Evolutionary conservation across 2,797 vertebrate species (phyloP).

Genomic region (Ibycter americanus): DNA sequence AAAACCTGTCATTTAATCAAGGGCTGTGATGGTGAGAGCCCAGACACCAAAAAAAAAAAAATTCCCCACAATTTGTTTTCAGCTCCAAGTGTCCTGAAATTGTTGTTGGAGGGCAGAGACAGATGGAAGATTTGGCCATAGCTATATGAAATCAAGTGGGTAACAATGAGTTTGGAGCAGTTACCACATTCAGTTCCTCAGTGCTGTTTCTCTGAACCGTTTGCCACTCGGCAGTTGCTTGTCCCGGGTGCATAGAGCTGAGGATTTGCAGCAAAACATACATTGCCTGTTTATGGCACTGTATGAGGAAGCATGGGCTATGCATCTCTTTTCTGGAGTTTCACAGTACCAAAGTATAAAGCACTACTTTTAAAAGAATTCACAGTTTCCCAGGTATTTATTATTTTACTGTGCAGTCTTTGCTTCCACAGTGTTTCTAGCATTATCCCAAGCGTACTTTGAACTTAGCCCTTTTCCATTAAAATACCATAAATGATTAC

Average conservation of each 20-base stretch:
- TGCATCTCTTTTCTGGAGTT: neutral
- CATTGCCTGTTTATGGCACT: neutral
- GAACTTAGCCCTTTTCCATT: neutral
- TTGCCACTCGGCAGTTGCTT: neutral
- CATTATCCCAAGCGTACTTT: neutral
- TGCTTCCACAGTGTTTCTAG: neutral
- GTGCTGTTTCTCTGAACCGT: conserved; percentile 20
- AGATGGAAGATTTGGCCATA: conserved; percentile 70
- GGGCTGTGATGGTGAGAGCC: conserved; percentile 56
- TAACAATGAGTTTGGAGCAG: conserved; percentile 30
- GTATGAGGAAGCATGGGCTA: neutral
- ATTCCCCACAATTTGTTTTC: neutral
- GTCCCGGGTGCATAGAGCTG: neutral
- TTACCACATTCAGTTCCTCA: conserved; percentile 20
- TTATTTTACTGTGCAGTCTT: neutral
- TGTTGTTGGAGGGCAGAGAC: conserved; percentile 58
- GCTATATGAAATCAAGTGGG: conserved; percentile 56
- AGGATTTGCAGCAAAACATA: conserved; percentile 36
- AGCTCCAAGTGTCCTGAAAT: conserved; percentile 55
- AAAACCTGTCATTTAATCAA: conserved; percentile 75
- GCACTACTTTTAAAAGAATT: neutral
- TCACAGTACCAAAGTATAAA: neutral
- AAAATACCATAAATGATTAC: neutral
- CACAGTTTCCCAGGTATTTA: neutral
- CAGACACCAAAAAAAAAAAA: neutral